Percentiles rank a stretch among this genome's conserved stretches.
Conservation (phyloP, 1,140 invertebrate species). For the Globodera rostochiensis region DNA sequence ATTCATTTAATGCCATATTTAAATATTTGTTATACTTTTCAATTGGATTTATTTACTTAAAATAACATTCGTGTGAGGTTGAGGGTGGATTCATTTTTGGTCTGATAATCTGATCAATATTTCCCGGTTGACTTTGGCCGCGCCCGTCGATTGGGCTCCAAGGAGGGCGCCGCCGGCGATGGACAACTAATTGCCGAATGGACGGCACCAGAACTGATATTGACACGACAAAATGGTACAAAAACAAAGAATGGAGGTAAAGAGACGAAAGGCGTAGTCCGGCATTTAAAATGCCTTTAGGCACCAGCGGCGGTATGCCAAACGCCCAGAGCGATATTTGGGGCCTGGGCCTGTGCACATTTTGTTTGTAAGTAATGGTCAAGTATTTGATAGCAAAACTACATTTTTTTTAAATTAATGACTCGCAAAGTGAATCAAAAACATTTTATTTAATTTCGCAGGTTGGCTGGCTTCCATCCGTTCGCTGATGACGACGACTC, state of each 20-base stretch:
- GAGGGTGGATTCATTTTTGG: constrained; percentile 88
- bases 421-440: background rate
- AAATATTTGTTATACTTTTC: too few species aligned
- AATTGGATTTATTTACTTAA: too few species aligned
- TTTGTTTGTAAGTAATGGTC: constrained; percentile 75
- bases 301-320: constrained; percentile 71
- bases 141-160: constrained; percentile 71
- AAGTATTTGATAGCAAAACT: too few species aligned
- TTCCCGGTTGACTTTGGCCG: constrained; percentile 70
- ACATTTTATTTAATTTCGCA: constrained; percentile 47
- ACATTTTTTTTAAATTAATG: background rate
- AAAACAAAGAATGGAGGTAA: constrained; percentile 10
- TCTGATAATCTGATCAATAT: constrained; percentile 80
- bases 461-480: constrained; percentile 85
- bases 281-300: constrained; percentile 1
- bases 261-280: background rate
- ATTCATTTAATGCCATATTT: too few species aligned
- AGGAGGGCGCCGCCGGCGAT: constrained; percentile 63
- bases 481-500: constrained; percentile 79
- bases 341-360: constrained; percentile 87
- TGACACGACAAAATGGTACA: background rate
- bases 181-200: constrained; percentile 48
- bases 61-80: constrained; percentile 66
- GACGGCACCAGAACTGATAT: constrained; percentile 84
- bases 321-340: constrained; percentile 91